phyloP scores from a whole-genome alignment of 2,797 vertebrate species.

The Sebastes umbrosus region DNA sequence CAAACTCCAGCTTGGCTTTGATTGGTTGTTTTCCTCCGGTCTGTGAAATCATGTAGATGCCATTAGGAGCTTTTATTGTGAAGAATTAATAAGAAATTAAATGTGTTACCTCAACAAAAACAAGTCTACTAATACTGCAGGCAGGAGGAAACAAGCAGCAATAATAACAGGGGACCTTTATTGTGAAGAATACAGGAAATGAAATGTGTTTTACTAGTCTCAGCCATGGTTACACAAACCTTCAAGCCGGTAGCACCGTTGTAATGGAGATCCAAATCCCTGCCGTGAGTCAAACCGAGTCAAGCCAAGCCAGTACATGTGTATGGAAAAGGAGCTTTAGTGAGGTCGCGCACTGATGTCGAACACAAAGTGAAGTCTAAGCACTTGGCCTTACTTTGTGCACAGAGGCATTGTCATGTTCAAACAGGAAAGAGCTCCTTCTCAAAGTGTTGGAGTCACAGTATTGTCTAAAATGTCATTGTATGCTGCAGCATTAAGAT shows the following conservation, averaged over 20 bases:
- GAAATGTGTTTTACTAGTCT: neutral
- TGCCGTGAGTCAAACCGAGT: neutral
- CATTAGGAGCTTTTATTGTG: too few species aligned
- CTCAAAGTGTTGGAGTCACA: neutral
- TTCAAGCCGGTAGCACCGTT: neutral
- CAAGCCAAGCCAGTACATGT: neutral
- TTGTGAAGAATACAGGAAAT: neutral
- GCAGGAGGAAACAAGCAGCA: neutral
- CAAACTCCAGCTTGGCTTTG: too few species aligned
- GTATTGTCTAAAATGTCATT: neutral
- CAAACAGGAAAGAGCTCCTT: neutral
- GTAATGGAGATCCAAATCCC: neutral
- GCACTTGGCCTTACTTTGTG: slow-evolving; percentile 9
- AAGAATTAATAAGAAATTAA: neutral
- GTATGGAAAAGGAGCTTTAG: neutral
- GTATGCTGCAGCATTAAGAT: neutral
- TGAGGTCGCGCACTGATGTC: neutral
- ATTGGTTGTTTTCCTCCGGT: too few species aligned
- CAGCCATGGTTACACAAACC: neutral
- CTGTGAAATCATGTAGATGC: too few species aligned
- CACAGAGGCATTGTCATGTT: neutral
- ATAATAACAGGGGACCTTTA: neutral
- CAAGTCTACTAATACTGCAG: neutral
- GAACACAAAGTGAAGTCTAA: neutral
- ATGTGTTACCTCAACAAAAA: neutral